Evolutionary conservation across 2,797 vertebrate species (phyloP), one percentile per base, ranked within the genome.

Genomic region (Craterocephalus amniculus): DNA sequence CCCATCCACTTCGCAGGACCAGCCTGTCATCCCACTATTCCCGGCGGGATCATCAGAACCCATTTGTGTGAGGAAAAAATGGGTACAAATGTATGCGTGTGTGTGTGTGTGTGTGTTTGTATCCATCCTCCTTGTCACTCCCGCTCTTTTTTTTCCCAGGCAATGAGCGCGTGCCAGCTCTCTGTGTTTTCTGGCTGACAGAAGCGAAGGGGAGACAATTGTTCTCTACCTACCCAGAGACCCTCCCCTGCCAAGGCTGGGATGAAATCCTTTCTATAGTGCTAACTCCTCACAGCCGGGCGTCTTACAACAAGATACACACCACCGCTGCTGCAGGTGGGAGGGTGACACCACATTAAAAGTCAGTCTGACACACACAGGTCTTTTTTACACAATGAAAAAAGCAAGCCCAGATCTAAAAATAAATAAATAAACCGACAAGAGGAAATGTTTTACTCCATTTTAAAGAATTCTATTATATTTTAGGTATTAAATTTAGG

Each of bases 121-220:
- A 74, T 83, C 70, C 70, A 58, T 72, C 71, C 72, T 75, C 66
- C 66, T 84, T 74, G 81, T 89, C 80, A 79, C 74, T 90, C 88
- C 90, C 85, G 79, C 83, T 88, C 86, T 86, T 88, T 86, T 87
- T 85, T 85, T 84, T 79, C 89, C n/a, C n/a, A n/a, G n/a, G n/a
- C 82, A 84, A 79, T 86, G 82, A 85, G 80, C 2, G 59, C 18
- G 60, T 91, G 92, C 92, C 91, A 93, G 89, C 89, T 90, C 86
- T 81, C 86, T 85, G 84, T 91, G 91, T 91, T 91, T 91, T 79
- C 93, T 93, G 92, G 92, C 91, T 90, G 90, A 87, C 87, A 87
- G 85, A 79, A 87, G 52, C 55, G 79, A 85, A 89, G 88, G 87
- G 87, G 79, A 91, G 84, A 83, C 86, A 67, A 91, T 91, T 90